Percentiles rank a stretch among this genome's conserved stretches.
These are phyloP conservation scores for Sternotherus odoratus DNA, from an alignment of 2,797 vertebrate genomes.

Conservation along the genomic window DNA sequence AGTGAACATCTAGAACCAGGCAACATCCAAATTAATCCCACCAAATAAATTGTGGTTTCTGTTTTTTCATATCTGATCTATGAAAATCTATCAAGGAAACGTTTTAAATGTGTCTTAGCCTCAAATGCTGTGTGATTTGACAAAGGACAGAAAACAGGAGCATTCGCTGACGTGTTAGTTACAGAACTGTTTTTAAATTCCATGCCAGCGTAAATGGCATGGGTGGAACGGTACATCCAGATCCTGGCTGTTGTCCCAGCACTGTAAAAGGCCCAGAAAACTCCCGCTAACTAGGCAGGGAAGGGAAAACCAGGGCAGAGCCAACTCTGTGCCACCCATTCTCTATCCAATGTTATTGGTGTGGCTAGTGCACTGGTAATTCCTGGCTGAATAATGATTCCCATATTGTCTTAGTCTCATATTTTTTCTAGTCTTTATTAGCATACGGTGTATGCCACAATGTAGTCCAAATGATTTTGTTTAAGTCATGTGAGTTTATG, in stretches of 20 bases:
- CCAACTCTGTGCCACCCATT: neutral
- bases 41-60: neutral
- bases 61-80: neutral
- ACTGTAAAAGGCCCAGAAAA: constrained; percentile 48
- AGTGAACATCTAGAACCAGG: neutral
- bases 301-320: neutral
- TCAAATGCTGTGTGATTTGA: neutral
- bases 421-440: neutral
- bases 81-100: neutral
- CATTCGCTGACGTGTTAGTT: constrained; percentile 40
- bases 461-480: neutral
- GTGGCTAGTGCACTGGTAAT: neutral
- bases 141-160: constrained; percentile 3
- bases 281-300: constrained; percentile 7
- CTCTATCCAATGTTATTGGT: neutral
- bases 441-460: neutral
- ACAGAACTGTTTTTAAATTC: constrained; percentile 20
- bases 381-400: neutral
- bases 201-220: constrained; percentile 13
- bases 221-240: constrained; percentile 56
- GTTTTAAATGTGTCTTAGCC: neutral
- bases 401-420: neutral
- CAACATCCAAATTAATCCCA: constrained; percentile 11
- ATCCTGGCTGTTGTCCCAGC: constrained; percentile 66
- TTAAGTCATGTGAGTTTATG: neutral